Base-by-base conservation (phyloP, 2,888 invertebrate genomes). In the Eudemis profundana region DNA sequence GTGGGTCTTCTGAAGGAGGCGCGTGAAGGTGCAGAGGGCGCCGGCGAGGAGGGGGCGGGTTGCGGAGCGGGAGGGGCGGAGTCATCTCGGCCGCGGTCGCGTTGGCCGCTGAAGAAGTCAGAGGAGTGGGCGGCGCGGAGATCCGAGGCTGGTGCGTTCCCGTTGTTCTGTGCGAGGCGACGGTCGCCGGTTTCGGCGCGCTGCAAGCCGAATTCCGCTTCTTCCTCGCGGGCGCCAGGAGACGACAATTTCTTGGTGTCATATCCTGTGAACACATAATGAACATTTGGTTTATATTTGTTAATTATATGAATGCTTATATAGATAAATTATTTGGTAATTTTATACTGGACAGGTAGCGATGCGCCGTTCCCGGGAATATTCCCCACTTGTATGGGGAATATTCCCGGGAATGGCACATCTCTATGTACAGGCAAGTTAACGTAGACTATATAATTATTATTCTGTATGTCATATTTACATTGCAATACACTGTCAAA, bases 41-140 rank as follows among this genome's bases (percentile, higher is more conserved):
- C 74, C 38, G 68, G 74, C 27, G 72, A 71, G 3, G 75, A 64
- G 10, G 74, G 71, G 19, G 69, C 51, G 68, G 72, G 70, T 3
- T 72, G 70, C 56, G 72, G 73, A 1, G 72, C 64, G 23, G 68
- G 69, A 49, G 70, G 71, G 4, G 74, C 68, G 3, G 83, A 50
- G n/a, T 91, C 92, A 57, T 92, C 92, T 1, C 87, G 89, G 47
- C 90, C 92, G 33, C 89, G 87, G 53, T 92, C 91, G 14, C 89
- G 87, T 70, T 87, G 90, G 1, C 91, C 91, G 65, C 95, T 95
- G 85, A 95, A 96, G 89, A 96, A 96, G 84, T 96, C 95, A 0
- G 96, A 95, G 66, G 95, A 95, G 80, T 95, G 95, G 21, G 95
- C 95, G 46, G 94, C 94, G 72, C 94, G 94, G 66, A 95, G 94